Evolutionary conservation across 2,888 invertebrate genomes (phyloP).

Genomic region (Hyposoter didymator): DNA sequence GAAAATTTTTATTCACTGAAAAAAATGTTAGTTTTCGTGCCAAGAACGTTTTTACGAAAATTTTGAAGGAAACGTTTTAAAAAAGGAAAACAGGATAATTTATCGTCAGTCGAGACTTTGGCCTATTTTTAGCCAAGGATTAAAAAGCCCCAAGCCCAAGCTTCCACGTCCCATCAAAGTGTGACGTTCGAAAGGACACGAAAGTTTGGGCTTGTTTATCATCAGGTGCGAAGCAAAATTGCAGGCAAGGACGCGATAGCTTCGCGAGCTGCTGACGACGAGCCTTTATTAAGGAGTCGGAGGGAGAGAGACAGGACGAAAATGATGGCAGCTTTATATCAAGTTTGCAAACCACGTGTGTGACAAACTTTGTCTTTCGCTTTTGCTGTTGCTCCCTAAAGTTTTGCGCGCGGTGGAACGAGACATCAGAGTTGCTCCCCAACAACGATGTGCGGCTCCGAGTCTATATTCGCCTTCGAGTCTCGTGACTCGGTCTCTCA

Average conservation of each 20-base stretch:
- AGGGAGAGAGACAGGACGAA: neutral
- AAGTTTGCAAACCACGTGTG: constrained; percentile 63
- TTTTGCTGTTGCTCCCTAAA: constrained; percentile 44
- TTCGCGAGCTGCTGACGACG: constrained; percentile 37
- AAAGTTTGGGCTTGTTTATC: constrained; percentile 55
- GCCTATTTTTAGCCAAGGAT: neutral
- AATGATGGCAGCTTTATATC: constrained; percentile 36
- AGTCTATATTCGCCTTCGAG: constrained; percentile 26
- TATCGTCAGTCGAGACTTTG: neutral
- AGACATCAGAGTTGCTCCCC: constrained; percentile 36
- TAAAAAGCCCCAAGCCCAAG: neutral
- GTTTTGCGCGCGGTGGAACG: constrained; percentile 43
- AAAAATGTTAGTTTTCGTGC: no score
- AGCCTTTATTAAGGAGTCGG: constrained; percentile 13
- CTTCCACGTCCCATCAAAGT: neutral
- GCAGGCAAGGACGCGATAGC: constrained; percentile 40
- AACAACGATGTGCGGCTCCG: constrained; percentile 16
- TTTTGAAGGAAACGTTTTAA: no score
- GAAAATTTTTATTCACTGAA: no score
- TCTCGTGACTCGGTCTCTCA: constrained; percentile 40
- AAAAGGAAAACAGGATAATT: neutral
- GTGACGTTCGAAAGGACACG: no score
- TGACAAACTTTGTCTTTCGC: constrained; percentile 60
- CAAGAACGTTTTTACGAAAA: no score
- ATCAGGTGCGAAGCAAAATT: constrained; percentile 64